Evolutionary conservation across 2,888 invertebrate species (phyloP), one percentile per base, ranked within the genome.

Genomic region (Eucera pruinosa): DNA sequence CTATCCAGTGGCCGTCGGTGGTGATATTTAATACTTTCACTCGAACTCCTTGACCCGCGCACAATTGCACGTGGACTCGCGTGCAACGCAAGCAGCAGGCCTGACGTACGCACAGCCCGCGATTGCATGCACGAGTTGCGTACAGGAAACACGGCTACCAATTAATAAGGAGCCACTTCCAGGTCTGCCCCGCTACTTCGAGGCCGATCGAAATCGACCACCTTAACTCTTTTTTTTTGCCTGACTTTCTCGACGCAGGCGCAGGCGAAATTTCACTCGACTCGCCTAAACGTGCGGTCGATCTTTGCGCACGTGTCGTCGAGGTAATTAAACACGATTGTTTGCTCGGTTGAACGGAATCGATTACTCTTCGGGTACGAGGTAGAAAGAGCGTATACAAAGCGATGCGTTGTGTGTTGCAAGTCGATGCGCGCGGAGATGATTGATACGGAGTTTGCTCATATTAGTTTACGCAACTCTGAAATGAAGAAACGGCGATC

Each of bases 21-120:
- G 83, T 89, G 90, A 90, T 90, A 90, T 90, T 90, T 90, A 87
- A 90, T 90, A 90, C 90, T 90, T 90, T 90, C 90, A 90, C 90
- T 90, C 88, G 89, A 90, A 90, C 90, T 90, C 90, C 90, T 90
- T 90, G 90, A 90, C 90, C 90, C 83, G 88, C 78, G 85, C 80
- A 85, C 86, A 86, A 82, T 80, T 74, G 82, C 80, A 82, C 77
- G 78, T 68, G 78, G 78, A 79, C 71, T 76, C 72, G 85, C 75
- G 81, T 77, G 65, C 80, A 69, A 58, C 77, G 30, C 66, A 30
- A 25, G 39, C 55, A 20, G 41, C 45, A 36, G 36, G 30, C 18
- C 15, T 6, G 13, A 39, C 61, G 57, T 48, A 36, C 52, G 47
- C 30, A 11, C 27, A 18, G 23, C 43, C n/a, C 9, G 30, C 27